Evolutionary conservation across 2,113 vertebrate species (phyloP).

Genomic region (Glareola pratincola): DNA sequence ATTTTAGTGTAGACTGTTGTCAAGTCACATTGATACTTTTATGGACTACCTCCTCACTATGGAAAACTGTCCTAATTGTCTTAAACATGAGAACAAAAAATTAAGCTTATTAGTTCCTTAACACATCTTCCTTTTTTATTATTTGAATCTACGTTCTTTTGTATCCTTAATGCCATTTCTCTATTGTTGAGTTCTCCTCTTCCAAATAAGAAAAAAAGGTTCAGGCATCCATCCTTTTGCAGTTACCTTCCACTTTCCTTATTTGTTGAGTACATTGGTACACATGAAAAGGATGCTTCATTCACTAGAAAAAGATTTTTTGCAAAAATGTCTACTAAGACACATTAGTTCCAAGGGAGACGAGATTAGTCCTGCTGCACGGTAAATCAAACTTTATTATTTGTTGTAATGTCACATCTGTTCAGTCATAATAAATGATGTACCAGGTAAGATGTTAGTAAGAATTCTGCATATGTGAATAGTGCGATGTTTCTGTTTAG

Average conservation of each 20-base stretch:
- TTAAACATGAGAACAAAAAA: neutral
- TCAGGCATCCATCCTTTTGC: neutral
- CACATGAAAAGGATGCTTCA: neutral
- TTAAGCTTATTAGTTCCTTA: neutral
- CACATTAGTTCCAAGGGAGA: neutral
- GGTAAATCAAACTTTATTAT: neutral
- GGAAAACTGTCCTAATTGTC: neutral
- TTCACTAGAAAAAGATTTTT: neutral
- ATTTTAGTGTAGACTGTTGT: neutral
- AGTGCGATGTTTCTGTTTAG: neutral
- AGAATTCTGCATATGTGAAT: neutral
- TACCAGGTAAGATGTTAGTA: neutral
- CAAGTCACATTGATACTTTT: neutral
- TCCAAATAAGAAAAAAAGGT: neutral
- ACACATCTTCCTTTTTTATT: neutral
- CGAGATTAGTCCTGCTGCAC: neutral
- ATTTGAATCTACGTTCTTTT: neutral
- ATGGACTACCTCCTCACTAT: accelerated
- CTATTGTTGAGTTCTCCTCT: neutral
- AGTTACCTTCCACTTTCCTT: neutral
- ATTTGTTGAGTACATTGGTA: neutral
- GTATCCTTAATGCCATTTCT: neutral
- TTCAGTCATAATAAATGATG: neutral
- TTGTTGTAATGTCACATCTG: neutral
- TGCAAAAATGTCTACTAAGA: neutral